phyloP scores from a whole-genome alignment of 2,888 invertebrate genomes.

The Mimumesa dahlbomi region DNA sequence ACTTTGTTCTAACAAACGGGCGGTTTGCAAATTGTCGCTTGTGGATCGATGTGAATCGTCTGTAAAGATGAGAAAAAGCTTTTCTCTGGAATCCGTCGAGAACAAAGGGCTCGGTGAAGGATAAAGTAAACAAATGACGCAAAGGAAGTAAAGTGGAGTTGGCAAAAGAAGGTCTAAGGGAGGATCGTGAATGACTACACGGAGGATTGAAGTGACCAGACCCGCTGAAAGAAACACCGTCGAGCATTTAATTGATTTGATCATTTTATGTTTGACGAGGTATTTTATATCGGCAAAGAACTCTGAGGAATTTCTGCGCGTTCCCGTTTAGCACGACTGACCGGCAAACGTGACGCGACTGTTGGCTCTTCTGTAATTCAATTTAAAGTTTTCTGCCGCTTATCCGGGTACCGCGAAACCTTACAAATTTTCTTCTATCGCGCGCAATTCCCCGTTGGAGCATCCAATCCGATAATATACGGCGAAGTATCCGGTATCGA shows the following conservation, averaged over 20 bases:
- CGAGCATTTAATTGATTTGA: neutral
- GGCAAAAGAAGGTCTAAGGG: too few species aligned
- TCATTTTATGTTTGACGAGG: neutral
- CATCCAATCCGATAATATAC: neutral
- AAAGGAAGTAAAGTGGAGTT: neutral
- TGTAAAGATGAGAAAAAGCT: neutral
- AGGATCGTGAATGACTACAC: neutral
- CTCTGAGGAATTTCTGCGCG: conserved; percentile 12
- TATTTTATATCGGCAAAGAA: too few species aligned
- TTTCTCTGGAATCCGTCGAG: neutral
- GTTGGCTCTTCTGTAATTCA: conserved; percentile 16
- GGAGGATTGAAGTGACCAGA: neutral
- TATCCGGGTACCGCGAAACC: conserved; percentile 27
- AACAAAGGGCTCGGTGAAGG: conserved; percentile 8
- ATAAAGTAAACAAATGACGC: conserved; percentile 5
- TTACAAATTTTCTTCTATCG: conserved; percentile 18
- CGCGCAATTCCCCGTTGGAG: conserved; percentile 16
- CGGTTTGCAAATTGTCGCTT: neutral
- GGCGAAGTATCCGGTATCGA: neutral
- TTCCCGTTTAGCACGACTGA: conserved; percentile 15
- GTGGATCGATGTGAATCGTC: neutral
- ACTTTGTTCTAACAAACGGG: neutral
- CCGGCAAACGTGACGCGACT: conserved; percentile 8
- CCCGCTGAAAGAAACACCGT: neutral
- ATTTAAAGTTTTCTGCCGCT: conserved; percentile 32